These are phyloP conservation scores for Microtus richardsoni DNA, from an alignment of 2,113 vertebrate species.

Conservation along the genomic window DNA sequence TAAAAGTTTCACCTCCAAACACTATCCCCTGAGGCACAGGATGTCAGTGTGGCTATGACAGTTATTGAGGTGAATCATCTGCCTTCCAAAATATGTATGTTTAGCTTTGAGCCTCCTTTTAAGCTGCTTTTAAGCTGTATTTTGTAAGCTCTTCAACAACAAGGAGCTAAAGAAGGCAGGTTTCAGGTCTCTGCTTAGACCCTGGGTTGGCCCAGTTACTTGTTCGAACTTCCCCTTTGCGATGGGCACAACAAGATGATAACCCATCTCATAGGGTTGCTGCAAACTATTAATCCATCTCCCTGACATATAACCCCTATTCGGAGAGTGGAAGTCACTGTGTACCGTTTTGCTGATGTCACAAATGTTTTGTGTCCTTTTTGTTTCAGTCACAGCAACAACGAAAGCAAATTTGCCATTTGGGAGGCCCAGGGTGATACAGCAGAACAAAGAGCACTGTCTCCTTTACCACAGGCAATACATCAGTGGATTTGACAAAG, in stretches of 20 bases:
- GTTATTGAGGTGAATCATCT: too few species aligned
- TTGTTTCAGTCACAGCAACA: slow-evolving; percentile 80
- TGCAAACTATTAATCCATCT: slow-evolving; percentile 18
- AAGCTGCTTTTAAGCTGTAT: background rate
- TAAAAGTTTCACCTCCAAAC: too few species aligned
- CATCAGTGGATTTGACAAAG: slow-evolving; percentile 90
- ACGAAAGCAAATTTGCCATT: slow-evolving; percentile 84
- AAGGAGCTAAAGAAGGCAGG: background rate
- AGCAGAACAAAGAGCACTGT: slow-evolving; percentile 87
- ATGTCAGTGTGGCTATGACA: too few species aligned
- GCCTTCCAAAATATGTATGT: too few species aligned
- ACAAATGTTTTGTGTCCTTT: slow-evolving; percentile 19
- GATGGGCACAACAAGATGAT: background rate
- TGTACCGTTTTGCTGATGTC: background rate
- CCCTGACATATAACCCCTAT: background rate
- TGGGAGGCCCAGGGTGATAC: slow-evolving; percentile 90
- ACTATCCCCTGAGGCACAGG: too few species aligned
- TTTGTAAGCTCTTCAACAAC: background rate
- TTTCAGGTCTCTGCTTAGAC: background rate
- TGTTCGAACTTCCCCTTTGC: slow-evolving; percentile 4
- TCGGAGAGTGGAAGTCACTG: background rate
- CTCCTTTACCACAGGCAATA: slow-evolving; percentile 91
- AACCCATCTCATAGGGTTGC: background rate
- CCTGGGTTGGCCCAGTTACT: background rate
- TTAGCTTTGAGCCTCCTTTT: too few species aligned